Conservation (phyloP, 2,888 invertebrate species). For the Thyatira batis region DNA sequence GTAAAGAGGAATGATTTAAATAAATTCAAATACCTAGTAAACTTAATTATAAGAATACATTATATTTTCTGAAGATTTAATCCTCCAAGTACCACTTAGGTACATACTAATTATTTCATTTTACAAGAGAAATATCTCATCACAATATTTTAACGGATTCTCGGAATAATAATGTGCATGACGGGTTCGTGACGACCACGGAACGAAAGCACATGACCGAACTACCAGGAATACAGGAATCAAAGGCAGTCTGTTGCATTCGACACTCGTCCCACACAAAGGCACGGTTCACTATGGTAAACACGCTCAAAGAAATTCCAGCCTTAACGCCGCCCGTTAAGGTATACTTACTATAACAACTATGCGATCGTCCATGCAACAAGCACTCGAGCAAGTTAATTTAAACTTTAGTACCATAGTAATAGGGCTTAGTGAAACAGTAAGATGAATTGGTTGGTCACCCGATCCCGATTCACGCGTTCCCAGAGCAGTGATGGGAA, state of each 20-base stretch:
- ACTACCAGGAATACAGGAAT: constrained; percentile 42
- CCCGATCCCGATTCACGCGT: background rate
- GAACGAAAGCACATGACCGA: constrained; percentile 55
- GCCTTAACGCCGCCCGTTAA: background rate
- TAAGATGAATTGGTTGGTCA: background rate
- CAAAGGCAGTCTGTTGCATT: constrained; percentile 12
- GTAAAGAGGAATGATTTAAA: no score
- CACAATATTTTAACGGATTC: constrained; percentile 3
- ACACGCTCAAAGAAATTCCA: background rate
- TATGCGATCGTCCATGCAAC: background rate
- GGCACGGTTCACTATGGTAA: background rate
- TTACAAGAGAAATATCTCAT: no score
- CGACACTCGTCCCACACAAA: background rate
- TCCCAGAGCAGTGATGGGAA: background rate
- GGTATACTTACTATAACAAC: background rate
- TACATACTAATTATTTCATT: no score
- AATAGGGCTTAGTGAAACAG: background rate
- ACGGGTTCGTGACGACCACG: constrained; percentile 33
- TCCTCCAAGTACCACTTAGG: no score
- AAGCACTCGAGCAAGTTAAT: background rate
- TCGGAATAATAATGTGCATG: no score
- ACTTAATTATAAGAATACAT: no score
- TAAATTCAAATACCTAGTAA: no score
- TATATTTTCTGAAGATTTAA: no score
- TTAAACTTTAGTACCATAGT: background rate